Evolutionary conservation across 2,113 vertebrate species (phyloP).

Genomic region (Phylloscopus trochilus): DNA sequence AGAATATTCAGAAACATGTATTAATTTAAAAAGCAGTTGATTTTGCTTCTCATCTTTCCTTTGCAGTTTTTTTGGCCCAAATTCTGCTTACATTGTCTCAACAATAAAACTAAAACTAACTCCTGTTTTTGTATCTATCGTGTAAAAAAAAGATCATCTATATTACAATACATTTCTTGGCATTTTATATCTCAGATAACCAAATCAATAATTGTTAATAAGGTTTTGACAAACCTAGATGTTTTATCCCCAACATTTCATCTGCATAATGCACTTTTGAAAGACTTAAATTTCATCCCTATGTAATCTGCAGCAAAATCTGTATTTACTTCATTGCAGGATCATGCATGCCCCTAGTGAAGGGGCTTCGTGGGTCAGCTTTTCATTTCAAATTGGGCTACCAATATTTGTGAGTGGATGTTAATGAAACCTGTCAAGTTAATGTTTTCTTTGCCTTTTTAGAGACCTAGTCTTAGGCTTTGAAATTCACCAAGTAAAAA

Average conservation of each 20-base stretch:
- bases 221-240: background rate
- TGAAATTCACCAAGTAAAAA: background rate
- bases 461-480: background rate
- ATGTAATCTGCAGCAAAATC: background rate
- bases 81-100: background rate
- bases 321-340: background rate
- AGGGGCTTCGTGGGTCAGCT: background rate
- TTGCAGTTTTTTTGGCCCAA: background rate
- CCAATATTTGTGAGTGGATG: background rate
- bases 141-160: background rate
- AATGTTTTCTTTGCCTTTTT: background rate
- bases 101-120: background rate
- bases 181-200: background rate
- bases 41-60: background rate
- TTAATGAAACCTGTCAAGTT: background rate
- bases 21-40: background rate
- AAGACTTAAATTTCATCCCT: background rate
- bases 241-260: background rate
- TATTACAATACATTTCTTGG: background rate
- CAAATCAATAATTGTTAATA: background rate
- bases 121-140: background rate
- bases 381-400: background rate
- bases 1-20: background rate
- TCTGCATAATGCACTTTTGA: background rate
- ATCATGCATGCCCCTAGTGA: background rate